A percentile compares a stretch with the other conserved stretches of the same genome.
phyloP scores from a whole-genome alignment of 2,888 invertebrate species.

The Osedax fenrisi region DNA sequence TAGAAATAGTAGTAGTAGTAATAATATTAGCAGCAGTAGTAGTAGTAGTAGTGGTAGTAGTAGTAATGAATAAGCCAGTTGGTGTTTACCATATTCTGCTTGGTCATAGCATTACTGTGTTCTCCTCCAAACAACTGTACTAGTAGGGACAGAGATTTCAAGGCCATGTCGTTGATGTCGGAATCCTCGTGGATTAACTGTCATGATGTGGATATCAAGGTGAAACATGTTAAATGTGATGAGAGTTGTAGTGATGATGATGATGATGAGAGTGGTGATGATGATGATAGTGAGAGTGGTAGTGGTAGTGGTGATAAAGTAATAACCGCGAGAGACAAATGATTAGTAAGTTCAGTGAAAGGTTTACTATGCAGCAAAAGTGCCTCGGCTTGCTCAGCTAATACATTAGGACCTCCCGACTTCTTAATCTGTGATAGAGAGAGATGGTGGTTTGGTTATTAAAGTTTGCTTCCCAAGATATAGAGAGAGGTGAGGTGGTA shows the following conservation, averaged over 20 bases:
- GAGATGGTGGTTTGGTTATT: no score
- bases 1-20: no score
- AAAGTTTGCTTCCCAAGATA: no score
- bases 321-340: conserved; percentile 22
- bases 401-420: conserved; percentile 37
- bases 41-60: conserved; percentile 27
- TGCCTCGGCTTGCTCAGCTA: conserved; percentile 46
- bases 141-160: conserved; percentile 46
- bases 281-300: no score
- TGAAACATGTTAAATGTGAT: no score
- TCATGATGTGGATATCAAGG: no score
- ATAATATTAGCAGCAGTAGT: no score
- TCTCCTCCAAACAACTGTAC: conserved; percentile 51
- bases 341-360: conserved; percentile 44
- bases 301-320: no score
- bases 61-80: no score
- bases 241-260: no score
- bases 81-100: conserved; percentile 49
- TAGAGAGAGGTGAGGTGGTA: no score
- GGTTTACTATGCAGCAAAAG: conserved; percentile 46
- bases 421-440: neutral
- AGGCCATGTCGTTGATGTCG: conserved; percentile 46
- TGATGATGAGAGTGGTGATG: no score
- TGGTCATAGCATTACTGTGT: conserved; percentile 43
- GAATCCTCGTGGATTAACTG: conserved; percentile 48